Percentiles rank a stretch among this genome's conserved stretches.
Conservation (phyloP, 2,113 vertebrate genomes). For the Cynoglossus semilaevis region DNA sequence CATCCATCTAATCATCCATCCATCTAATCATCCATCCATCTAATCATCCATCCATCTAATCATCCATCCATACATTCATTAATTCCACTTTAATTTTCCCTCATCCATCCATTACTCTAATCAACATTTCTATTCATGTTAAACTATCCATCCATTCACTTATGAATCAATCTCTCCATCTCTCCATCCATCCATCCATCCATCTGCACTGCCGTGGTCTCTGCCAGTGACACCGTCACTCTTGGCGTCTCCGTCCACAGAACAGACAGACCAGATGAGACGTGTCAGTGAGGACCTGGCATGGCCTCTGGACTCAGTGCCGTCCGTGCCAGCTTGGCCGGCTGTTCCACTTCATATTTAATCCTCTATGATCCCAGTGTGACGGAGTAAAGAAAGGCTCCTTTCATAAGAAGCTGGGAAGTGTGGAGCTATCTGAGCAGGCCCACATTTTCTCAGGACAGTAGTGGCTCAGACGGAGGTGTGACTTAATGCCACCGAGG, state of each 20-base stretch:
- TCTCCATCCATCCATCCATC: constrained; percentile 1
- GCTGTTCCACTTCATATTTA: constrained; percentile 39
- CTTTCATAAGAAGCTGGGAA: constrained; percentile 51
- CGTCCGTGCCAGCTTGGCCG: constrained; percentile 49
- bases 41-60: background rate
- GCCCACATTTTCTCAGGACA: constrained; percentile 29
- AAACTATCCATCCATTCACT: too few species aligned
- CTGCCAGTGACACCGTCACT: constrained; percentile 22
- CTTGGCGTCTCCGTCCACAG: constrained; percentile 42
- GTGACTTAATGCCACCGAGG: constrained; percentile 17
- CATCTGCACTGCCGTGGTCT: constrained; percentile 18
- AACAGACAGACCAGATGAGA: constrained; percentile 61
- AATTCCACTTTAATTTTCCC: too few species aligned
- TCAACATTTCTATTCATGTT: too few species aligned
- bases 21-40: too few species aligned
- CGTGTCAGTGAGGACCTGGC: constrained; percentile 60
- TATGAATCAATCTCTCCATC: background rate
- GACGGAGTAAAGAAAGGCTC: constrained; percentile 54
- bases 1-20: background rate
- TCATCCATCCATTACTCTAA: too few species aligned
- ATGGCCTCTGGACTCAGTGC: constrained; percentile 38
- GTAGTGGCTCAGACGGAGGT: background rate
- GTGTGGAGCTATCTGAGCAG: constrained; percentile 35
- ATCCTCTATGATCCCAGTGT: constrained; percentile 51
- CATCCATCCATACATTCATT: constrained; percentile 6